A percentile compares a stretch with the other conserved stretches of the same genome.
phyloP scores from a whole-genome alignment of 2,113 vertebrate species.

The Odontesthes bonariensis region DNA sequence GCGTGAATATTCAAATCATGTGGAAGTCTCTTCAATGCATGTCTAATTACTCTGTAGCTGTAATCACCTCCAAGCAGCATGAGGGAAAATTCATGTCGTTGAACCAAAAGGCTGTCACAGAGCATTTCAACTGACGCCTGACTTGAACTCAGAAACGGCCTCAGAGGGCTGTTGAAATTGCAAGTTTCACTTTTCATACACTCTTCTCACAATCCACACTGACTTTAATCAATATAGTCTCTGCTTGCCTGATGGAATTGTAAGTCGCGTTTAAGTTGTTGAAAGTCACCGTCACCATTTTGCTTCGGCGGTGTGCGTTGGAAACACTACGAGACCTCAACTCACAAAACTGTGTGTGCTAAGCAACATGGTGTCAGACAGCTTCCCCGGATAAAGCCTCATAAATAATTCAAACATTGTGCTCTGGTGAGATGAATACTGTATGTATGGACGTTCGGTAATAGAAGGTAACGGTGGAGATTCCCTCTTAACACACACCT shows the following conservation, averaged over 20 bases:
- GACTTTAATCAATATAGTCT: constrained; percentile 48
- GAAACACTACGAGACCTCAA: constrained; percentile 10
- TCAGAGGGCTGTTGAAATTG: constrained; percentile 37
- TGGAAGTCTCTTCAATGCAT: constrained; percentile 26
- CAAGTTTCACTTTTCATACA: constrained; percentile 40
- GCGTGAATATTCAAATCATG: constrained; percentile 1
- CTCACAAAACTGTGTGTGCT: constrained; percentile 15
- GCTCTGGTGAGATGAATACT: constrained; percentile 16
- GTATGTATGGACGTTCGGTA: constrained; percentile 37
- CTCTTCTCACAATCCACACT: constrained; percentile 35
- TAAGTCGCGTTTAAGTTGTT: constrained; percentile 4
- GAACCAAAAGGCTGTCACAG: constrained; percentile 46
- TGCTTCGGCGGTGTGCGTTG: constrained; percentile 1
- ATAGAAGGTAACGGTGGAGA: constrained; percentile 16
- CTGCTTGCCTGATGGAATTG: constrained; percentile 38
- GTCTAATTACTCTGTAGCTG: constrained; percentile 44
- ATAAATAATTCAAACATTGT: constrained; percentile 66
- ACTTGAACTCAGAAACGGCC: constrained; percentile 32
- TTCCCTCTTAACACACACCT: constrained; percentile 18
- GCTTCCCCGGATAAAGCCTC: constrained; percentile 7
- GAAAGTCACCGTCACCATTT: not conserved
- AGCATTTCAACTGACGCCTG: constrained; percentile 36
- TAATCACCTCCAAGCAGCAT: constrained; percentile 53
- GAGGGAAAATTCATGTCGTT: constrained; percentile 41
- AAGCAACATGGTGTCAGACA: constrained; percentile 20